Evolutionary conservation across 2,797 vertebrate species (phyloP), one percentile per base, ranked within the genome.

Genomic region (Fistularia tabacaria): DNA sequence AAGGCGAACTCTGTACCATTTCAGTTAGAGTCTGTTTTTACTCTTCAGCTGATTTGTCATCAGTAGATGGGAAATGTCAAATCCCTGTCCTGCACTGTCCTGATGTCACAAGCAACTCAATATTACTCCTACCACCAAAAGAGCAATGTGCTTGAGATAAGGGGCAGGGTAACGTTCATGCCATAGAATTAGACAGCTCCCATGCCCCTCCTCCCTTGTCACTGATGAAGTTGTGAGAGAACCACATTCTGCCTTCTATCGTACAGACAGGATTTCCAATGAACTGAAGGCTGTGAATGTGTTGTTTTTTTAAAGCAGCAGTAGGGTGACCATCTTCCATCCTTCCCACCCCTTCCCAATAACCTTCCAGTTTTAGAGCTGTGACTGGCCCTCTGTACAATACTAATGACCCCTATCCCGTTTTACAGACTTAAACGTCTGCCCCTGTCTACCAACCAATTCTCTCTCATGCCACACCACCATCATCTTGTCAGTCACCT

Each of bases 321-420:
- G 43, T 61, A 56, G 56, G 53, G 51, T 57, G 49, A 56, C 54
- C 52, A 42, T 46, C 46, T 54, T 54, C 46, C 39, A 40, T 39
- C 47, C 15, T 39, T 37, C 14, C 42, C 49, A 12, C 25, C 36
- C 13, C 13, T 63, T 53, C 62, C 45, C 63, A 52, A 48, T 58
- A 43, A 44, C 59, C 61, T 69, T 79, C 71, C 69, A 59, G 74
- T 65, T 64, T 46, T 53, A 69, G 76, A 68, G 69, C 73, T 68
- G 77, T 85, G 85, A 90, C 87, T 89, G 79, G 80, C 70, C 69
- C 79, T 81, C 87, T 89, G 87, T 90, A 81, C 58, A 49, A 82
- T 81, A 64, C 75, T 81, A 71, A 38, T 90, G 87, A 91, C 86
- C 87, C 82, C 49, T 73, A 85, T 83, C 88, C 82, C 75, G 59